Evolutionary conservation across 2,797 vertebrate genomes (phyloP).

Genomic region (Cottoperca gobio): DNA sequence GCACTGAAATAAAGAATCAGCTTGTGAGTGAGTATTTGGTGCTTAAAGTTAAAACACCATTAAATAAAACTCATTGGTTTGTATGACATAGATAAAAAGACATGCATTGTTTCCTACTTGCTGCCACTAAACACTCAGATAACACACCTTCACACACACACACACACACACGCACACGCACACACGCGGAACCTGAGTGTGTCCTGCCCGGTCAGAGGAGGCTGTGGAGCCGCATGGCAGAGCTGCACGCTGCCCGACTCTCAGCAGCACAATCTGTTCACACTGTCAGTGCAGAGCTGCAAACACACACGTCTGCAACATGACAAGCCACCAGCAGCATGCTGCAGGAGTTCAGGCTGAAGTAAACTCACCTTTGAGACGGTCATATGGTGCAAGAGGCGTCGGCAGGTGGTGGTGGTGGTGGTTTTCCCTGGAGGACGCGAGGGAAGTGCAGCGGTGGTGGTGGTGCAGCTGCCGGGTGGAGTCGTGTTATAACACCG

Average conservation of each 20-base stretch:
- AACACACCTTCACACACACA: not conserved
- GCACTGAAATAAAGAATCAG: too few relatives aligned
- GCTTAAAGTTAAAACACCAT: not conserved
- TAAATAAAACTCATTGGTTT: not conserved
- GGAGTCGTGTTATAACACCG: slow-evolving; percentile 49
- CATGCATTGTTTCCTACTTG: not conserved
- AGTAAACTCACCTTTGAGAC: slow-evolving; percentile 77
- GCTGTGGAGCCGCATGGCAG: slow-evolving; percentile 54
- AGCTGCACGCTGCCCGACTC: slow-evolving; percentile 31
- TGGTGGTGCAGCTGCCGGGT: slow-evolving; percentile 12
- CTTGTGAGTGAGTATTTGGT: not conserved
- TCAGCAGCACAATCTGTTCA: not conserved
- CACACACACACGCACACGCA: not conserved
- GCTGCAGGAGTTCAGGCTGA: not conserved
- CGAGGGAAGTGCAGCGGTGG: slow-evolving; percentile 9
- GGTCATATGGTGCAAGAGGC: slow-evolving; percentile 72
- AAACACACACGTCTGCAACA: not conserved
- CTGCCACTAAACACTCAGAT: not conserved
- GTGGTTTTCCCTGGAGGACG: slow-evolving; percentile 43
- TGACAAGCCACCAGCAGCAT: accelerated
- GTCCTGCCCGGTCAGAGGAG: slow-evolving; percentile 4
- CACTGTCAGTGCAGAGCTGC: not conserved
- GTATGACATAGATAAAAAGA: not conserved
- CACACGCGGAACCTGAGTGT: not conserved
- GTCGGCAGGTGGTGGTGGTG: slow-evolving; percentile 77